Evolutionary conservation across 92 coral and sea anemone species (phyloP).

Genomic region (Actinernus sp.): DNA sequence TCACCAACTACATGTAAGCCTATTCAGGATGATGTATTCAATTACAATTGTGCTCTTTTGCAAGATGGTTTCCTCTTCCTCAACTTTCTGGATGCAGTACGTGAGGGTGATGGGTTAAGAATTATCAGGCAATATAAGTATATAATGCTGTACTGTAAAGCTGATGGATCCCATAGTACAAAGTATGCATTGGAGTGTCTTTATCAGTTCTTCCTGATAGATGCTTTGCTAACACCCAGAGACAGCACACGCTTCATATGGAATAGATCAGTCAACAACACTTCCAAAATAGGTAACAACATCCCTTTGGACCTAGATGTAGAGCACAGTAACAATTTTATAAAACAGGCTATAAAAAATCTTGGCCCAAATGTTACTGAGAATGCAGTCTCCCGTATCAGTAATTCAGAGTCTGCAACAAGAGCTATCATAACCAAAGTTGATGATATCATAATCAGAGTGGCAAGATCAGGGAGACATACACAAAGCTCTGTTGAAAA

Average conservation of each 20-base stretch:
- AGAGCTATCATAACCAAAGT: no score
- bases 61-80: constrained; percentile 46
- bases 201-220: constrained; percentile 39
- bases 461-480: no score
- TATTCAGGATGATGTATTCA: constrained; percentile 41
- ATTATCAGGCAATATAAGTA: constrained; percentile 73
- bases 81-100: constrained; percentile 64
- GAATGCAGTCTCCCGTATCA: no score
- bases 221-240: constrained; percentile 20
- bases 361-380: no score
- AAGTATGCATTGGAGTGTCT: constrained; percentile 49
- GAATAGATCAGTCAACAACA: constrained; percentile 41
- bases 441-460: no score
- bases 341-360: no score
- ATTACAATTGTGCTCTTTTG: constrained; percentile 63
- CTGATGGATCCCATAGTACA: constrained; percentile 59
- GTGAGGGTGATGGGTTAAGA: constrained; percentile 67
- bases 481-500: no score
- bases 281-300: constrained; percentile 18
- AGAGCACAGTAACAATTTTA: no score
- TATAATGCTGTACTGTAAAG: constrained; percentile 54
- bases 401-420: no score
- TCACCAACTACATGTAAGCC: constrained; percentile 8
- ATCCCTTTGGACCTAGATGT: constrained; percentile 51
- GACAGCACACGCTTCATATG: constrained; percentile 29